A percentile compares a stretch with the other conserved stretches of the same genome.
Evolutionary conservation across 2,797 vertebrate genomes (phyloP).

Genomic region (Urophycis tenuis): DNA sequence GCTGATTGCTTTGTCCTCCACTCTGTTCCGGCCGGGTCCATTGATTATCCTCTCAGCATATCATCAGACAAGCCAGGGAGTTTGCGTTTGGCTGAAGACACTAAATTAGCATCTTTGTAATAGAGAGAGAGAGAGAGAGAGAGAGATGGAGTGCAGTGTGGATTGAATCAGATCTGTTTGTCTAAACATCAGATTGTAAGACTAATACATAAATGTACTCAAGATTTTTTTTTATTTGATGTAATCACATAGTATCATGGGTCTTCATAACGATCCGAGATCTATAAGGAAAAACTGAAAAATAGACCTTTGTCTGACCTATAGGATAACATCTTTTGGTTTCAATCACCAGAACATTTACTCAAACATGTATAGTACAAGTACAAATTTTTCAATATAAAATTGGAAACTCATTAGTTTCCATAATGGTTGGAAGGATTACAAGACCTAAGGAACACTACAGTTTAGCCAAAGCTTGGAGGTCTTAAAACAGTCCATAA

Average conservation of each 20-base stretch:
- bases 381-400: conserved; percentile 76
- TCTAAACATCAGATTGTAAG: conserved; percentile 1
- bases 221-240: conserved; percentile 10
- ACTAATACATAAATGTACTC: background rate
- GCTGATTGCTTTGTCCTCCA: background rate
- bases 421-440: conserved; percentile 60
- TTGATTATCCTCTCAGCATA: background rate
- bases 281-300: conserved; percentile 36
- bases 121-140: background rate
- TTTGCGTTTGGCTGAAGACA: background rate
- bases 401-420: conserved; percentile 67
- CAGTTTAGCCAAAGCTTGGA: conserved; percentile 55
- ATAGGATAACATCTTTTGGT: conserved; percentile 43
- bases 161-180: too few species aligned
- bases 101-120: conserved; percentile 1
- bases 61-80: background rate
- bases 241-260: conserved; percentile 28
- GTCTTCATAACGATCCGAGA: conserved; percentile 37
- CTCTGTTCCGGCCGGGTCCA: background rate
- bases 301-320: conserved; percentile 35
- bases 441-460: conserved; percentile 64
- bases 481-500: conserved; percentile 58
- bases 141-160: too few species aligned
- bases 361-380: conserved; percentile 69
- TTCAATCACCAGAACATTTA: conserved; percentile 62